Percentiles rank a stretch among this genome's conserved stretches.
These are phyloP conservation scores for Adela reaumurella DNA, from an alignment of 2,888 invertebrate genomes.

Conservation along the genomic window DNA sequence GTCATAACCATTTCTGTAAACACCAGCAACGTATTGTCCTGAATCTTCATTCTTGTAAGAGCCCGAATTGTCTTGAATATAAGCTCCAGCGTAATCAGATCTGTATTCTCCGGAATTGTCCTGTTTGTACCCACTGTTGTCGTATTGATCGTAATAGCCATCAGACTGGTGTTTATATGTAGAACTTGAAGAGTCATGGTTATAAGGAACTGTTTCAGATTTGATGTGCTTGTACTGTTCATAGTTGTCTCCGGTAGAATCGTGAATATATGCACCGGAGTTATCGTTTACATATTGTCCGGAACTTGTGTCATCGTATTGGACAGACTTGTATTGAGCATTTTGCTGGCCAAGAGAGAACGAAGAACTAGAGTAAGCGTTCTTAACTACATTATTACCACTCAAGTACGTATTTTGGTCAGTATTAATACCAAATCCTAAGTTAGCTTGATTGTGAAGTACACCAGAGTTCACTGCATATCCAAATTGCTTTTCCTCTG, in stretches of 20 bases:
- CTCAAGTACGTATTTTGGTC: background rate
- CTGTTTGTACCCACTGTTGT: background rate
- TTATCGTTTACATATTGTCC: slow-evolving; percentile 25
- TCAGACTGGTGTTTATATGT: slow-evolving; percentile 28
- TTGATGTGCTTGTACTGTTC: slow-evolving; percentile 39
- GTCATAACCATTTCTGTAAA: background rate
- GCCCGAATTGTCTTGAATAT: slow-evolving; percentile 10
- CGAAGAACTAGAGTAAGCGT: slow-evolving; percentile 3
- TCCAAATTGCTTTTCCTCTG: too few relatives aligned
- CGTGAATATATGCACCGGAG: slow-evolving; percentile 46
- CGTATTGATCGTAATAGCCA: slow-evolving; percentile 21
- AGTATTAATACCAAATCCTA: too few relatives aligned
- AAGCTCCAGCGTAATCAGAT: slow-evolving; percentile 14
- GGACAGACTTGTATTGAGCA: too few relatives aligned
- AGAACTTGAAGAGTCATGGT: slow-evolving; percentile 21
- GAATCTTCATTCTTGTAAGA: slow-evolving; percentile 13
- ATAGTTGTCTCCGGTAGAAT: slow-evolving; percentile 42
- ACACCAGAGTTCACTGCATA: too few relatives aligned
- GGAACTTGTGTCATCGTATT: slow-evolving; percentile 8
- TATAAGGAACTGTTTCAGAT: slow-evolving; percentile 32
- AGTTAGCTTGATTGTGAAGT: too few relatives aligned
- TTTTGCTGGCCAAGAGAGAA: slow-evolving; percentile 6
- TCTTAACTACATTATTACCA: background rate
- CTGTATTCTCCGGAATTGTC: slow-evolving; percentile 16
- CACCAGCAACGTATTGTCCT: slow-evolving; percentile 6